Base-by-base conservation (phyloP, 2,113 vertebrate genomes). In the Mustela nigripes region DNA sequence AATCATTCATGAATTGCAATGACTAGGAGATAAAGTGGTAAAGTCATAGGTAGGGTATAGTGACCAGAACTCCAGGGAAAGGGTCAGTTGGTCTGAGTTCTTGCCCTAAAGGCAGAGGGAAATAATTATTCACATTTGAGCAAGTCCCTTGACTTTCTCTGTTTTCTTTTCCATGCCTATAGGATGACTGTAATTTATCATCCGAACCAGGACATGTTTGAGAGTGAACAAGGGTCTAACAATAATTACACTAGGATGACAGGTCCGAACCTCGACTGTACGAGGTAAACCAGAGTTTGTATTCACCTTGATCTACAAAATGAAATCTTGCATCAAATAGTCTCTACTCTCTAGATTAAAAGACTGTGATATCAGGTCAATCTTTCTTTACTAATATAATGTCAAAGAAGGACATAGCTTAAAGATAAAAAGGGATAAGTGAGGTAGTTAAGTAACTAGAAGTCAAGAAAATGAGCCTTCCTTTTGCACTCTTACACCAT, bases 71-170 rank as follows among this genome's bases (percentile, higher is more conserved):
- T n/a, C 39, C 15, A 42, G 28, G 33, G 87, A 81, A 94, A 24
- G 21, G 56, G 36, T 78, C 11, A 48, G 8, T 8, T 50, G 24
- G n/a, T 91, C 48, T 89, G 60, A 89, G 24, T 79, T 60, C n/a
- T 63, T 50, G 14, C 18, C 58, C 42, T 22, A 67, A 84, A 92
- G 22, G 31, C 42, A 91, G 53, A 79, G 21, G 5, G 69, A 82
- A 95, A 80, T 50, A 82, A 95, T 45, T 58, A 69, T n/a, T 96
- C 67, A 63, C 26, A 92, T 89, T 48, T 76, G 50, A 39, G n/a
- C 7, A 60, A 89, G 39, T 65, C 5, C 11, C 12, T 83, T 90
- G 48, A 26, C 14, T 84, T 80, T 76, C 33, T 94, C 2, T 65
- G 16, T 58, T 45, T 85, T 89, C 18, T 84, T 95, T 97, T 84